Conservation (phyloP, 1,140 invertebrate genomes). For the Drosophila pallidifrons region DNA sequence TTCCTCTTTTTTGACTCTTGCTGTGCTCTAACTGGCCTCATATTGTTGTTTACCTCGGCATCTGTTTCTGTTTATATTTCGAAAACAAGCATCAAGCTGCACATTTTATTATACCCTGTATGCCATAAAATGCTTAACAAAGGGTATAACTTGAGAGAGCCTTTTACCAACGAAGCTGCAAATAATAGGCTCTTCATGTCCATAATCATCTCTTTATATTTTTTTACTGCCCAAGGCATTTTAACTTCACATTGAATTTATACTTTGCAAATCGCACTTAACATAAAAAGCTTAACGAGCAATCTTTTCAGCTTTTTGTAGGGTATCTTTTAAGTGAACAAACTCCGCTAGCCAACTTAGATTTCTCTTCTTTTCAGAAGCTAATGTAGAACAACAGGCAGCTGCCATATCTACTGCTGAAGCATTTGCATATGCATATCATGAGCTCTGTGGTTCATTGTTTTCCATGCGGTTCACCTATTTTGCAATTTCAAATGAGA, state of each 20-base stretch:
- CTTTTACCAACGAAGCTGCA: not conserved
- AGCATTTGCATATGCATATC: not conserved
- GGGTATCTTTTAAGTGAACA: not conserved
- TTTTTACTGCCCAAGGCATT: not conserved
- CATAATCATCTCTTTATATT: not conserved
- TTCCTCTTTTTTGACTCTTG: slow-evolving; percentile 35
- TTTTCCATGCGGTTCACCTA: not conserved
- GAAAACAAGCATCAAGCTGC: slow-evolving; percentile 10
- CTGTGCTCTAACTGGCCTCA: slow-evolving; percentile 1
- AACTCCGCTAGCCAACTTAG: not conserved
- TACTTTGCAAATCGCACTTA: not conserved
- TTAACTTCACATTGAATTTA: not conserved
- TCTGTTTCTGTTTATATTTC: slow-evolving; percentile 9
- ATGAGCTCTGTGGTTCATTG: not conserved
- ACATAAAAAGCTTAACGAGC: not conserved
- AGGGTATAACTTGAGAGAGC: not conserved
- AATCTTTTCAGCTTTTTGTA: not conserved
- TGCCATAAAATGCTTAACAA: slow-evolving; percentile 1
- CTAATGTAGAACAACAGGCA: not conserved
- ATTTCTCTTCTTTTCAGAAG: not conserved
- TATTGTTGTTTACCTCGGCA: slow-evolving; percentile 20
- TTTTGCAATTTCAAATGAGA: not conserved
- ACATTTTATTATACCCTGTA: slow-evolving; percentile 33
- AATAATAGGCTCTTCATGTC: not conserved
- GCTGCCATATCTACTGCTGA: not conserved